Evolutionary conservation across 1,140 invertebrate species (phyloP), one percentile per base, ranked within the genome.

Genomic region (Agrilus planipennis): DNA sequence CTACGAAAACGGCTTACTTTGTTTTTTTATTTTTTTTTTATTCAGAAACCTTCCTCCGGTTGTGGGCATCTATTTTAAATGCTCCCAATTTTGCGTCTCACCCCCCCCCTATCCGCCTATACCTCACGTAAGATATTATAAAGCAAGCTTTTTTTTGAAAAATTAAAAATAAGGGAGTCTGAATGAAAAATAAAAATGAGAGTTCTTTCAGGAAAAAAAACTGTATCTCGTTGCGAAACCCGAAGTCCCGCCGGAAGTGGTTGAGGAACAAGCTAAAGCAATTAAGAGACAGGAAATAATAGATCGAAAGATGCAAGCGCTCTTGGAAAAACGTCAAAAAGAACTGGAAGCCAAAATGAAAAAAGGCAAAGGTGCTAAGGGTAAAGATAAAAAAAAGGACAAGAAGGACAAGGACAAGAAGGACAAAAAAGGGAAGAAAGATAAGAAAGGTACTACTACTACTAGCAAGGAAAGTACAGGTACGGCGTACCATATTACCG

Each of bases 201-300:
- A 6, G 7, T 32, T 11, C 7, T 47, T 42, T 48, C 15, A 49
- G 44, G 25, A 18, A 3, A 35, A 40, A n/a, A 50, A 52, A 39
- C 41, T 56, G 11, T 43, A 30, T 10, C 28, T 58, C 27, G 23
- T 53, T 16, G 46, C 48, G 2, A 45, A 42, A 44, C 55, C 53
- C 7, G 27, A 39, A 1, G 21, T 52, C 4, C 45, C 52, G 0
- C 12, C 48, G 17, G 39, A 47, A 7, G 46, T 55, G 7, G 27
- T 58, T 3, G 30, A 41, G 20, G 39, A 55, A 34, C 48, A 42
- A 10, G 49, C 51, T 2, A 42, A 31, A 21, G 27, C 29, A 12
- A 16, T 50, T 7, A 55, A 54, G 39, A 44, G 39, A 29, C 7
- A 36, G 4, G 31, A 54, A 44, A 36, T 54, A 9, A 44, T 42